These are phyloP conservation scores for Brevimyrus niger DNA, from an alignment of 2,113 vertebrate genomes.

Conservation along the genomic window DNA sequence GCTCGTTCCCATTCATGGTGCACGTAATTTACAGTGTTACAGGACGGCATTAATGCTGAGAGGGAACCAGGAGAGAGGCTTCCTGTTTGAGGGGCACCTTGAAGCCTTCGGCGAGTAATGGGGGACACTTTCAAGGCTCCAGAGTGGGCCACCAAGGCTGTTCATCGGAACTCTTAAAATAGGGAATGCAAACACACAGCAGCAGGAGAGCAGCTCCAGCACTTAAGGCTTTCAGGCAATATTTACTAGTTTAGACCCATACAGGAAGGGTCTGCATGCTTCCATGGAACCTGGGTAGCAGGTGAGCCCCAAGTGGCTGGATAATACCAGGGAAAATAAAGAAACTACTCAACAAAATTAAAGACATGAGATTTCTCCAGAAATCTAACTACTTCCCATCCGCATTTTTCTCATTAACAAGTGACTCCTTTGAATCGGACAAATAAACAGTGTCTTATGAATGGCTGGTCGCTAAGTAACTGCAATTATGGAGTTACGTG, in stretches of 20 bases:
- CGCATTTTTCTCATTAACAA: neutral
- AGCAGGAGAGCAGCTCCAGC: neutral
- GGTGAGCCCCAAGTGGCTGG: neutral
- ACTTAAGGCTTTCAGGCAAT: neutral
- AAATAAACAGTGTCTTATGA: neutral
- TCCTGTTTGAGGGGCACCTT: conserved; percentile 26
- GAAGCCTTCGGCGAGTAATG: neutral
- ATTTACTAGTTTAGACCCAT: neutral
- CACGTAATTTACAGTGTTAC: conserved; percentile 10
- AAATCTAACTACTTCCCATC: neutral
- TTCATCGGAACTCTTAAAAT: neutral
- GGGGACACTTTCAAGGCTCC: neutral
- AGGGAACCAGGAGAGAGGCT: neutral
- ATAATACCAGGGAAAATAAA: neutral
- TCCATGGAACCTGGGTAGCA: neutral
- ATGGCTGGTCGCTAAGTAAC: neutral
- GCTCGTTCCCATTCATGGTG: neutral
- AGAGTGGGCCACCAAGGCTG: neutral
- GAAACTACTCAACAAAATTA: neutral
- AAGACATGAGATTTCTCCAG: neutral
- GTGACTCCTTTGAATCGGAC: neutral
- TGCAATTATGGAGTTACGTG: conserved; percentile 4
- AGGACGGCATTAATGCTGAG: neutral
- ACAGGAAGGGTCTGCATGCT: neutral
- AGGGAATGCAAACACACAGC: neutral